phyloP scores from a whole-genome alignment of 2,797 vertebrate genomes.

The Pipistrellus pygmaeus region DNA sequence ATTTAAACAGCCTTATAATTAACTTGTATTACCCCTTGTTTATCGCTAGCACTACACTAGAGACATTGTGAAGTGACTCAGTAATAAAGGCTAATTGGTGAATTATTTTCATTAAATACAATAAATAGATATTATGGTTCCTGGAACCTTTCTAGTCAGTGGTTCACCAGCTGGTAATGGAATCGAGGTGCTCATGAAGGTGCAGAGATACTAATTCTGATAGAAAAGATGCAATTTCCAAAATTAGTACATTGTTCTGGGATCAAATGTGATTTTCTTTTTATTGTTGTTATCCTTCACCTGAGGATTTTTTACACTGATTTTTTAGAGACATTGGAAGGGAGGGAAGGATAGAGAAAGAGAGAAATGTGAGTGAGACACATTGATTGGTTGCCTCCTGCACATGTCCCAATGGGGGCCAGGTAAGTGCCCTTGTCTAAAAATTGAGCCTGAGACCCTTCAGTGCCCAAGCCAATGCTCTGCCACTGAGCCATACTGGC shows the following conservation, averaged over 20 bases:
- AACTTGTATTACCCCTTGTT: background rate
- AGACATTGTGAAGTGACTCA: background rate
- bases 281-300: too few relatives aligned
- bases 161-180: background rate
- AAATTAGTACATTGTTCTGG: background rate
- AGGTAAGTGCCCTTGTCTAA: too few relatives aligned
- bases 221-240: background rate
- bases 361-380: too few relatives aligned
- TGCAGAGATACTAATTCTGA: background rate
- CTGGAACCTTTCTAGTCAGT: background rate
- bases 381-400: too few relatives aligned
- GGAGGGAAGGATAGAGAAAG: too few relatives aligned
- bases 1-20: background rate
- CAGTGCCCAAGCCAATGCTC: too few relatives aligned
- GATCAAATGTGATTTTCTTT: background rate
- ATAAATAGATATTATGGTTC: background rate
- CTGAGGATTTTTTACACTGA: too few relatives aligned
- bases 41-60: background rate
- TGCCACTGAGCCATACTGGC: too few relatives aligned
- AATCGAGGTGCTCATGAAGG: background rate
- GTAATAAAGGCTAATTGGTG: background rate
- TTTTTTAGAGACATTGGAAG: too few relatives aligned
- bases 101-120: slow-evolving; percentile 3
- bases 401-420: too few relatives aligned
- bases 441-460: too few relatives aligned